Conservation (phyloP, 2,888 invertebrate species). For the Rutpela maculata region DNA sequence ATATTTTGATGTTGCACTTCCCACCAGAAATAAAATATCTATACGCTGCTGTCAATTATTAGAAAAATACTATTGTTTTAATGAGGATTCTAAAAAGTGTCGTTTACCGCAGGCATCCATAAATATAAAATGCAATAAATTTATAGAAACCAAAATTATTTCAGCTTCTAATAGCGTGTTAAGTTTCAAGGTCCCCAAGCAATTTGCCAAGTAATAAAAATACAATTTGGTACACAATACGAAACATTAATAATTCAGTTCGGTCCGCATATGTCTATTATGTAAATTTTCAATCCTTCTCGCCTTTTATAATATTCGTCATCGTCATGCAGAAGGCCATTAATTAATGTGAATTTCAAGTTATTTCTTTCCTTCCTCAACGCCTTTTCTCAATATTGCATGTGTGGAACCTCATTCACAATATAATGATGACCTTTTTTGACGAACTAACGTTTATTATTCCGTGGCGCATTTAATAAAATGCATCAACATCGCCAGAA, state of each 20-base stretch:
- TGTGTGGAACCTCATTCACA: conserved; percentile 29
- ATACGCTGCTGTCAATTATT: too few relatives aligned
- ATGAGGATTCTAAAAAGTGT: too few relatives aligned
- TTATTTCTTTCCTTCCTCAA: conserved; percentile 32
- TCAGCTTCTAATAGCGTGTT: neutral
- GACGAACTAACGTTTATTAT: conserved; percentile 27
- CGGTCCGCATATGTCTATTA: conserved; percentile 19
- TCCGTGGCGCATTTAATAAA: neutral
- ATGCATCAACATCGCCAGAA: neutral
- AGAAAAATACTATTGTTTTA: too few relatives aligned
- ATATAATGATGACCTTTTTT: conserved; percentile 35
- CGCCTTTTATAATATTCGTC: conserved; percentile 35
- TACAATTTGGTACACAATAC: conserved; percentile 19
- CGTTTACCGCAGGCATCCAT: too few relatives aligned
- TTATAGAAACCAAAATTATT: neutral
- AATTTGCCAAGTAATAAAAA: conserved; percentile 38
- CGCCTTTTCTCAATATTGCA: conserved; percentile 34
- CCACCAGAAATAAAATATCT: too few relatives aligned
- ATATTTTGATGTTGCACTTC: too few relatives aligned
- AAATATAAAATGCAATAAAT: neutral
- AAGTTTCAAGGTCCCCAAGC: neutral
- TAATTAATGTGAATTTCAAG: conserved; percentile 37
- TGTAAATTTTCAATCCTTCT: conserved; percentile 34
- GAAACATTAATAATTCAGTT: conserved; percentile 33
- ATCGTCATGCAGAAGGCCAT: conserved; percentile 33